Conservation (phyloP, 2,113 vertebrate genomes). For the Plecotus auritus region DNA sequence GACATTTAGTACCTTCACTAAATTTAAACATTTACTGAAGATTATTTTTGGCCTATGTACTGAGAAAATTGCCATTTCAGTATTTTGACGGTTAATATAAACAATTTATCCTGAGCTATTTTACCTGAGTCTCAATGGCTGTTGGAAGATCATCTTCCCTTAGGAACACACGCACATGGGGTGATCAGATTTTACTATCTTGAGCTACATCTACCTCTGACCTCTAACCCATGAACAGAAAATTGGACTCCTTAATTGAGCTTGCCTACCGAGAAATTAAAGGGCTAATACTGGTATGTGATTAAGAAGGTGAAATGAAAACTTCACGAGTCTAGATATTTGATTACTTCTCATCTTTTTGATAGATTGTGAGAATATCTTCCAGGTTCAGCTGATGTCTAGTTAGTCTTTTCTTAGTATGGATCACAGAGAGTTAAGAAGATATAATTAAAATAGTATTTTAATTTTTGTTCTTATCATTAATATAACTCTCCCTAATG, state of each 20-base stretch:
- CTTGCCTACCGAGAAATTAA: not conserved
- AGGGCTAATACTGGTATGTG: not conserved
- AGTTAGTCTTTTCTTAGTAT: not conserved
- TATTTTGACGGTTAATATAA: slow-evolving; percentile 10
- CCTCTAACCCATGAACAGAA: slow-evolving; percentile 9
- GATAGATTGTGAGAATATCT: not conserved
- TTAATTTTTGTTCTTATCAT: not conserved
- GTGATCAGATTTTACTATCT: not conserved
- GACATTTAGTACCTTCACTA: not conserved
- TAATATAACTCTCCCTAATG: not conserved
- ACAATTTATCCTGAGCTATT: not conserved
- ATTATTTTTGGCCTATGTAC: not conserved
- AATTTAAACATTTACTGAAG: not conserved
- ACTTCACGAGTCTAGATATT: not conserved
- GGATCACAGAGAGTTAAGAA: not conserved
- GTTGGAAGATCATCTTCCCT: not conserved
- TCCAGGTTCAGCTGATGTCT: not conserved
- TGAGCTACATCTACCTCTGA: not conserved
- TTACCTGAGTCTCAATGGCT: not conserved
- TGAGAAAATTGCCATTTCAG: not conserved
- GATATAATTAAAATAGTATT: not conserved
- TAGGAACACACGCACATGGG: not conserved
- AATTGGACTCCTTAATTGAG: not conserved
- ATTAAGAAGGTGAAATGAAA: not conserved
- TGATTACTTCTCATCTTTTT: not conserved